phyloP scores from a whole-genome alignment of 2,797 vertebrate species.

The Microctenopoma steveboyesi region DNA sequence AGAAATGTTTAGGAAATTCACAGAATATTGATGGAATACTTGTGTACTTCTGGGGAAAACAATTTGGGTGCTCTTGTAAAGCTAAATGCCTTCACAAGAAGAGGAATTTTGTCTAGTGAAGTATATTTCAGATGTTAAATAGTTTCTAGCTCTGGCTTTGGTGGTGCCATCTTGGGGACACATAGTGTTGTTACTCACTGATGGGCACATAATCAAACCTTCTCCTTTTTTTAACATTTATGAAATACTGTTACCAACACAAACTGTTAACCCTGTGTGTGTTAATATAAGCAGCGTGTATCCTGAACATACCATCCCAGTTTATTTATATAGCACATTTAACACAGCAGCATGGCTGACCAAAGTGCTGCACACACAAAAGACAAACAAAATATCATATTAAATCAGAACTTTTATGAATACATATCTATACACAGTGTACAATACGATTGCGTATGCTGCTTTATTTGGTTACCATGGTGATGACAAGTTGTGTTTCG shows the following conservation, averaged over 20 bases:
- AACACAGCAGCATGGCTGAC: too few species aligned
- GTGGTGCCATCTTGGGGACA: not conserved
- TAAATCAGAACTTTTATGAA: too few species aligned
- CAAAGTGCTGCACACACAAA: too few species aligned
- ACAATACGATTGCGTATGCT: not conserved
- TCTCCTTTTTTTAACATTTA: constrained; percentile 2
- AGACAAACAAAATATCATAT: too few species aligned
- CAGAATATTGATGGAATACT: not conserved
- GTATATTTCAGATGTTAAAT: constrained; percentile 4
- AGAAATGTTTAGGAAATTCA: not conserved
- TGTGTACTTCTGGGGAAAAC: constrained; percentile 11
- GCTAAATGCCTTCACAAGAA: constrained; percentile 27
- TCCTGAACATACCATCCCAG: too few species aligned
- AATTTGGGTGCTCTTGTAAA: not conserved
- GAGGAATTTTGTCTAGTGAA: constrained; percentile 5
- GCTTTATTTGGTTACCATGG: constrained; percentile 35
- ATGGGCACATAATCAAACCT: not conserved
- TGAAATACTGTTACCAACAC: not conserved
- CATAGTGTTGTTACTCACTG: not conserved
- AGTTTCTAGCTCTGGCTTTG: not conserved
- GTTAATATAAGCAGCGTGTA: not conserved
- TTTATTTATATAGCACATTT: too few species aligned
- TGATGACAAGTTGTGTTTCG: constrained; percentile 6
- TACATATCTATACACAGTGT: not conserved
- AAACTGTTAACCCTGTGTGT: not conserved